Evolutionary conservation across 2,113 vertebrate species (phyloP).

Genomic region (Lichenostomus cassidix): DNA sequence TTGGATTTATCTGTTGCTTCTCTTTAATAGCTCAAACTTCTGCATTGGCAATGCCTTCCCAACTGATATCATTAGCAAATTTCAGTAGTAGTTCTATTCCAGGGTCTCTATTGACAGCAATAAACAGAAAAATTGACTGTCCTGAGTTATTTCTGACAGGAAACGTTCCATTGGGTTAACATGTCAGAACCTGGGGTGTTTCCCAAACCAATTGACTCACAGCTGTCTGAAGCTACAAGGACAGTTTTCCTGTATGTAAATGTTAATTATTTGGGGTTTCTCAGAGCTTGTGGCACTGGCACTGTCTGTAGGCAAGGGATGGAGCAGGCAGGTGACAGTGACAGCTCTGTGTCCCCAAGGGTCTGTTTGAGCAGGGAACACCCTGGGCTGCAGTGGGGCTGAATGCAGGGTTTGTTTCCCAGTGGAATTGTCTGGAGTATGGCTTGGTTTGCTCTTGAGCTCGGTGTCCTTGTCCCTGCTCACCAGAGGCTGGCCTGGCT

Average conservation of each 20-base stretch:
- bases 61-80: fast-evolving
- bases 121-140: background rate
- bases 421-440: background rate
- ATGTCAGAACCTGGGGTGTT: background rate
- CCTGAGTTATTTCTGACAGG: background rate
- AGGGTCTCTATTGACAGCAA: background rate
- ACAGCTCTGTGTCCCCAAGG: fast-evolving
- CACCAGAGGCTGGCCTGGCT: background rate
- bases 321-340: background rate
- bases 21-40: background rate
- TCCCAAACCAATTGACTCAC: background rate
- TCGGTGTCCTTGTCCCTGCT: background rate
- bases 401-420: background rate
- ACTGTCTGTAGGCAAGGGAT: fast-evolving
- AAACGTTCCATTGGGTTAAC: background rate
- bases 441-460: background rate
- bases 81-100: background rate
- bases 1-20: background rate
- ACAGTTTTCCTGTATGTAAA: background rate
- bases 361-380: background rate
- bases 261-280: background rate
- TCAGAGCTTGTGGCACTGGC: background rate
- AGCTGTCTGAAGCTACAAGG: background rate
- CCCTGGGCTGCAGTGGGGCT: background rate
- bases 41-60: background rate